phyloP scores from a whole-genome alignment of 2,797 vertebrate genomes.

The Chanos chanos region DNA sequence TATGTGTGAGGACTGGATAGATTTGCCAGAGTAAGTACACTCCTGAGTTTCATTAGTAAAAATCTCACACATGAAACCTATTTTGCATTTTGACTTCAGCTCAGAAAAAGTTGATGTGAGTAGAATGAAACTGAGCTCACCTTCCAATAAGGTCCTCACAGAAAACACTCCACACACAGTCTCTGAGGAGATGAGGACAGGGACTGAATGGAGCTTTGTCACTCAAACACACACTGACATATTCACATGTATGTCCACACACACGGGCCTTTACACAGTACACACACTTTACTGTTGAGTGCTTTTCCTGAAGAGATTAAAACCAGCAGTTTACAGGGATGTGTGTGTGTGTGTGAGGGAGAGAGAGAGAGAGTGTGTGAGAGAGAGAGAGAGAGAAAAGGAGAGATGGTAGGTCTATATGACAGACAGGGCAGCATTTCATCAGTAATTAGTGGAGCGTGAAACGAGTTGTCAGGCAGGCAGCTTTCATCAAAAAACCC shows the following conservation, averaged over 20 bases:
- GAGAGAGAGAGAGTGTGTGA: background rate
- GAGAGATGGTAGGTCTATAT: conserved; percentile 32
- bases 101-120: background rate
- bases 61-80: background rate
- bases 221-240: conserved; percentile 1
- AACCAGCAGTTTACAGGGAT: no score
- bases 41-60: background rate
- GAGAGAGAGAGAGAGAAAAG: conserved; percentile 9
- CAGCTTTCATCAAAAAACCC: conserved; percentile 34
- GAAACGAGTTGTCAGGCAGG: conserved; percentile 52
- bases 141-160: conserved; percentile 19
- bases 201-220: conserved; percentile 22
- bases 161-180: conserved; percentile 7
- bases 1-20: background rate
- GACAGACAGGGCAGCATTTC: conserved; percentile 56
- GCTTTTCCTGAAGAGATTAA: conserved; percentile 1
- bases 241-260: background rate
- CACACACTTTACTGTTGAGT: conserved; percentile 2
- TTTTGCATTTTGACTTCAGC: background rate
- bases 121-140: conserved; percentile 24
- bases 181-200: conserved; percentile 12
- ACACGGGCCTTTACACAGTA: background rate
- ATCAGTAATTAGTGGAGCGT: conserved; percentile 55
- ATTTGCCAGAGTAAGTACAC: background rate
- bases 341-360: no score